Evolutionary conservation across 2,888 invertebrate genomes (phyloP), one percentile per base, ranked within the genome.

Genomic region (Stenodera caucasica): DNA sequence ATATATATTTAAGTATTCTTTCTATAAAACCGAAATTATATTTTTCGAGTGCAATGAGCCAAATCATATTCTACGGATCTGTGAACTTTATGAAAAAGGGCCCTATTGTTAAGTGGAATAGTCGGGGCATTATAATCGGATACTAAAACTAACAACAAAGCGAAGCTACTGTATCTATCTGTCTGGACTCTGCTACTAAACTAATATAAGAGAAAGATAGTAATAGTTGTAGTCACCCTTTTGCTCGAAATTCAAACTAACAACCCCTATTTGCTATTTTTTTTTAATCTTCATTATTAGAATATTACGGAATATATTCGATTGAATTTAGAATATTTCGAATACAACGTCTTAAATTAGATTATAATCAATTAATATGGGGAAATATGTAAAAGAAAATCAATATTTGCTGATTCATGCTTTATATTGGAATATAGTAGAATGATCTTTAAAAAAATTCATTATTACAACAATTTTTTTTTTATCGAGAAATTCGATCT

Each of bases 41-140:
- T 78, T 79, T 79, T 79, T 76, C 75, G 72, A 67, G 76, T 74
- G 79, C 79, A 79, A 79, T 79, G 79, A 79, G 78, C 78, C 80
- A 77, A 75, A 77, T 76, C 78, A 79, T 79, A 77, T 78, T 79
- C 77, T 77, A 76, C 77, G 77, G 75, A 73, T 76, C 74, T 72
- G 70, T 78, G 77, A 73, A 70, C 73, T 73, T 71, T 70, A 71
- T 78, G 76, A 79, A 79, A 73, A 75, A 75, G 74, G 26, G 53
- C 18, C 21, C 72, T 70, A 72, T 74, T 77, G 74, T 76, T 72
- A 70, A 67, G 68, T 70, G 58, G 61, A 53, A 49, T 51, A 60
- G 55, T 58, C 69, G 70, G 71, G 72, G 70, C 71, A 70, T 72
- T 75, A 76, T 77, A 78, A 79, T 78, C 79, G 78, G 79, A 78